Conservation (phyloP, 1,140 invertebrate genomes). For the Heliconius melpomene region DNA sequence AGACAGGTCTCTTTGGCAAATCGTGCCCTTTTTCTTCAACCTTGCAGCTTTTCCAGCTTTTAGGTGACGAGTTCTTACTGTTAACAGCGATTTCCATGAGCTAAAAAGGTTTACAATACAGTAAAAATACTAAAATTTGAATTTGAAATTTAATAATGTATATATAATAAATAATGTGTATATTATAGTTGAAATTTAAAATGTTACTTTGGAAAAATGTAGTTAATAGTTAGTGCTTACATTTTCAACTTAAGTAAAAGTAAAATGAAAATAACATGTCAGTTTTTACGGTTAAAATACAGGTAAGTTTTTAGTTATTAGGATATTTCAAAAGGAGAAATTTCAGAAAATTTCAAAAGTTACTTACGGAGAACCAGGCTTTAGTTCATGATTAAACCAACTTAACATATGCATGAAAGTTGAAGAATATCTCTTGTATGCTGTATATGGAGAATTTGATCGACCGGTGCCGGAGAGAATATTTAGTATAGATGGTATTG, state of each 20-base stretch:
- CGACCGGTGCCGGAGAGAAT: slow-evolving; percentile 84
- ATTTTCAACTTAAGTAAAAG: too few species aligned
- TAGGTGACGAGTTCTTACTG: slow-evolving; percentile 84
- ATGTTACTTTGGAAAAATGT: too few species aligned
- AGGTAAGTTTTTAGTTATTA: too few species aligned
- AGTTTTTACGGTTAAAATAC: too few species aligned
- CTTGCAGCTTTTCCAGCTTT: slow-evolving; percentile 77
- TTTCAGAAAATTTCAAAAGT: neutral
- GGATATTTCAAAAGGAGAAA: too few species aligned
- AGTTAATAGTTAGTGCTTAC: too few species aligned
- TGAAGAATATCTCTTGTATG: slow-evolving; percentile 88
- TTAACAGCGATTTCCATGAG: slow-evolving; percentile 84
- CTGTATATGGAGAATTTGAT: slow-evolving; percentile 82
- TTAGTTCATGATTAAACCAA: slow-evolving; percentile 86
- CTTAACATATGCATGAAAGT: slow-evolving; percentile 86
- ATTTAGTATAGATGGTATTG: slow-evolving; percentile 82
- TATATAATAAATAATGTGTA: too few species aligned
- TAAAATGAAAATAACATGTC: too few species aligned
- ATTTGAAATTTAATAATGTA: too few species aligned
- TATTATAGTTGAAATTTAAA: neutral
- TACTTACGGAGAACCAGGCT: slow-evolving; percentile 51
- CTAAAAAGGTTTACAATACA: slow-evolving; percentile 56
- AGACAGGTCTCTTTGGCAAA: slow-evolving; percentile 89
- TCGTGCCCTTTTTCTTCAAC: slow-evolving; percentile 69
- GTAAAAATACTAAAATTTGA: too few species aligned